phyloP scores from a whole-genome alignment of 2,113 vertebrate genomes.

The Engystomops pustulosus region DNA sequence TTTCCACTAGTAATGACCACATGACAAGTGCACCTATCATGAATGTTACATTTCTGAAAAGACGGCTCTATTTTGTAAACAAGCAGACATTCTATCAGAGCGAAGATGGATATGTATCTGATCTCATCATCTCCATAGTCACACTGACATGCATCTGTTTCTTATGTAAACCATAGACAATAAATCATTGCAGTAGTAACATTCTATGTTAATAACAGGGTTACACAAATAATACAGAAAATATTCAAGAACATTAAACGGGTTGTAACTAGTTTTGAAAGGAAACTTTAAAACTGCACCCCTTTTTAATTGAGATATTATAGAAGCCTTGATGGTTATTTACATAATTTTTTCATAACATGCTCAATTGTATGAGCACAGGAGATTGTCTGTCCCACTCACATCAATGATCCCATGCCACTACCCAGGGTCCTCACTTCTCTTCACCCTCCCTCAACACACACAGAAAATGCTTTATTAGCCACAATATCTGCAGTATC shows the following conservation, averaged over 20 bases:
- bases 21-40: not conserved
- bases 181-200: not conserved
- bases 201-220: not conserved
- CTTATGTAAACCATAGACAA: not conserved
- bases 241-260: not conserved
- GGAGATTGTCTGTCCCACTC: no score
- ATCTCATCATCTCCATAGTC: not conserved
- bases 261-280: no score
- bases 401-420: no score
- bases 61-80: constrained; percentile 38
- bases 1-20: not conserved
- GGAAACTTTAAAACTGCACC: no score
- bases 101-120: constrained; percentile 20
- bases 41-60: constrained; percentile 9
- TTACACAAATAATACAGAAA: not conserved
- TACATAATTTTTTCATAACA: not conserved
- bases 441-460: no score
- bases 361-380: no score
- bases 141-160: not conserved
- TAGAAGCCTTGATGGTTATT: not conserved
- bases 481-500: no score
- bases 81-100: constrained; percentile 22
- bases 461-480: no score
- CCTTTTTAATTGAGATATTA: not conserved
- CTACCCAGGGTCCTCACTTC: no score